phyloP scores from a whole-genome alignment of 1,140 invertebrate species.

The Conus betulinus region DNA sequence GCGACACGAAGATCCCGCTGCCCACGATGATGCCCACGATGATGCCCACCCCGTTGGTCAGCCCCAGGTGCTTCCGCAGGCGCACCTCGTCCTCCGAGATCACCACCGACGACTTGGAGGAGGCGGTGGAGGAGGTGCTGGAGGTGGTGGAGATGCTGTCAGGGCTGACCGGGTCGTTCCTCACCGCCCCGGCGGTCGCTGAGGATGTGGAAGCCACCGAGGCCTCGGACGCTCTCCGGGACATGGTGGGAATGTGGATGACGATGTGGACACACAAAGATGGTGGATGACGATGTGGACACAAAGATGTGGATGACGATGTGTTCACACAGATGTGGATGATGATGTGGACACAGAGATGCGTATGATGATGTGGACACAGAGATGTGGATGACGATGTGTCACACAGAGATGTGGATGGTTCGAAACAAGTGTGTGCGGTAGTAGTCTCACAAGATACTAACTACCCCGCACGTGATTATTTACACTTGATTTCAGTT shows the following conservation, averaged over 20 bases:
- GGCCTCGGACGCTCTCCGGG: slow-evolving; percentile 6
- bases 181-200: neutral
- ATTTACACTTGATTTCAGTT: neutral
- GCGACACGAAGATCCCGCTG: slow-evolving; percentile 97
- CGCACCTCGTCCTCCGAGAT: slow-evolving; percentile 51
- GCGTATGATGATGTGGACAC: too few species aligned
- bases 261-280: neutral
- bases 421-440: too few species aligned
- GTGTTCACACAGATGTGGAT: neutral
- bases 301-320: neutral
- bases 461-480: too few species aligned
- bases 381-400: neutral
- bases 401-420: too few species aligned
- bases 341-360: neutral
- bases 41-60: slow-evolving; percentile 71
- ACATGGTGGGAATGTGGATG: neutral
- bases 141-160: slow-evolving; percentile 13
- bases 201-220: neutral
- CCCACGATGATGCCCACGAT: slow-evolving; percentile 78
- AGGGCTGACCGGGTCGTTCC: neutral
- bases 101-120: slow-evolving; percentile 29
- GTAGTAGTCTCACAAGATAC: too few species aligned
- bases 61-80: slow-evolving; percentile 69
- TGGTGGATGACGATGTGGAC: neutral
- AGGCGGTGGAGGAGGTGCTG: slow-evolving; percentile 28